Evolutionary conservation across 2,888 invertebrate genomes (phyloP).

Genomic region (Xestoiulus laeticollis): DNA sequence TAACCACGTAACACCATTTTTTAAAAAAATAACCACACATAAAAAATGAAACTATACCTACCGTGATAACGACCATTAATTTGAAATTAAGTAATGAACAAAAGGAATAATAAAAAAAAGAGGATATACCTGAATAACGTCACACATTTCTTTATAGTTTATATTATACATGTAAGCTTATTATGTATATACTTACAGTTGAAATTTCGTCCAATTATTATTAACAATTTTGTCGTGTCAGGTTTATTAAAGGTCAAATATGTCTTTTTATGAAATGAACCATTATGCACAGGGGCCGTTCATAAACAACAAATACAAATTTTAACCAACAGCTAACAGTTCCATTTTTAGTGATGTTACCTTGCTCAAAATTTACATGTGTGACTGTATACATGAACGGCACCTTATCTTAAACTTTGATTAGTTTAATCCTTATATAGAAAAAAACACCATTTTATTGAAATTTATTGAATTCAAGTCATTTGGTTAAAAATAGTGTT

Average conservation of each 20-base stretch:
- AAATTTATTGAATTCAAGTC: not conserved
- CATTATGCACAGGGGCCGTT: not conserved
- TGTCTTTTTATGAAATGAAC: not conserved
- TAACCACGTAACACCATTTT: slow-evolving; percentile 5
- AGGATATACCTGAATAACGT: not conserved
- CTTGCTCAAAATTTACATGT: not conserved
- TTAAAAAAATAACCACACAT: not conserved
- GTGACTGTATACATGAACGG: not conserved
- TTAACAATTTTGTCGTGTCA: not conserved
- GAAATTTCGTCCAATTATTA: not conserved
- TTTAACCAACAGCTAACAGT: no score
- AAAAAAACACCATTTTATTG: no score
- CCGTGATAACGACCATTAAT: slow-evolving; percentile 15
- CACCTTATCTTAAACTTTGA: not conserved
- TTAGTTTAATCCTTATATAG: not conserved
- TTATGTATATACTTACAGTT: slow-evolving; percentile 29
- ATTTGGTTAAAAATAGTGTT: not conserved
- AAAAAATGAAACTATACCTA: slow-evolving; percentile 30
- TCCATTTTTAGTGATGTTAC: not conserved
- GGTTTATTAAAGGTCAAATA: not conserved
- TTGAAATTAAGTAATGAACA: not conserved
- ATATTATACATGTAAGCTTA: not conserved
- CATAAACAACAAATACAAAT: not conserved
- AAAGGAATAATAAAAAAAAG: not conserved
- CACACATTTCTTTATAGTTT: slow-evolving; percentile 1